Conservation (phyloP, 2,113 vertebrate genomes). For the Perca fluviatilis region DNA sequence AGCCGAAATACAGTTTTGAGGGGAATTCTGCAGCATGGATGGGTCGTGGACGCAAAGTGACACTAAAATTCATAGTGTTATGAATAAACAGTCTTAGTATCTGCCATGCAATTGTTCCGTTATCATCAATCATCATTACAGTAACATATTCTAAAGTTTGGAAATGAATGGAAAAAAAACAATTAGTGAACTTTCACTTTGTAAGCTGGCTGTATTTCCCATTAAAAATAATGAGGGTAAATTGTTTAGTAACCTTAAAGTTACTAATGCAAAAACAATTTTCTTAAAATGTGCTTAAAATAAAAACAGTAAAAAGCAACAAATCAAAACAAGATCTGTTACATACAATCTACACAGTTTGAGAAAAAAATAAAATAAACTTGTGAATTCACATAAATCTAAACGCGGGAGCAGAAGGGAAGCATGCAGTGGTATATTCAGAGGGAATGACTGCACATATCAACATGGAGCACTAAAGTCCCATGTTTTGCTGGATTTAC, state of each 20-base stretch:
- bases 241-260: too few species aligned
- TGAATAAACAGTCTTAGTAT: not conserved
- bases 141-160: not conserved
- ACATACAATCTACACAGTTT: not conserved
- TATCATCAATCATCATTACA: not conserved
- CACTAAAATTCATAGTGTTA: too few species aligned
- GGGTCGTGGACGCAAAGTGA: not conserved
- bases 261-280: too few species aligned
- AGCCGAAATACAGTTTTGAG: too few species aligned
- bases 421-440: not conserved
- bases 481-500: not conserved
- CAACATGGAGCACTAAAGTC: not conserved
- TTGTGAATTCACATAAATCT: not conserved
- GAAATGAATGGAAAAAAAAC: not conserved
- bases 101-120: not conserved
- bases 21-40: not conserved
- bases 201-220: not conserved
- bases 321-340: not conserved
- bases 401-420: not conserved
- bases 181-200: not conserved
- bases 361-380: not conserved
- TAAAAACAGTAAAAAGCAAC: not conserved
- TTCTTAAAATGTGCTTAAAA: too few species aligned
- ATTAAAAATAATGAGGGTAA: not conserved
- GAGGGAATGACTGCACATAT: not conserved